phyloP scores from a whole-genome alignment of 2,888 invertebrate genomes.

The Dynastes tityus region DNA sequence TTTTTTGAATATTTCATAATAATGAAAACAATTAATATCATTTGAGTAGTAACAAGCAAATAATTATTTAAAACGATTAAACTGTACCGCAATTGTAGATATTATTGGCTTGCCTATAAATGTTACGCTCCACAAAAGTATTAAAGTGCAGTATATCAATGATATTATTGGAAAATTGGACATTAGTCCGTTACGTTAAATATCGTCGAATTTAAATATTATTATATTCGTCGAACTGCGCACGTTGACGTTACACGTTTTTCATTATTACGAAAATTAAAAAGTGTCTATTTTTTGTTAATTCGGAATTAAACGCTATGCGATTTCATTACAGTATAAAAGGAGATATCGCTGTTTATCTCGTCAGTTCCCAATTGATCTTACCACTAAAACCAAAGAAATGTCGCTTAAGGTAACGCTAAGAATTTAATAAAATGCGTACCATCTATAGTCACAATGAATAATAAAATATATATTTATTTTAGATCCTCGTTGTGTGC shows the following conservation, averaged over 20 bases:
- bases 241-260: neutral
- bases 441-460: neutral
- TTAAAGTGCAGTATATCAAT: constrained; percentile 23
- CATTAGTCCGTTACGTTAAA: constrained; percentile 24
- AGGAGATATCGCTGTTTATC: constrained; percentile 26
- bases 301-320: constrained; percentile 21
- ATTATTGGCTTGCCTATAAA: constrained; percentile 13
- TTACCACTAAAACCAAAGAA: constrained; percentile 36
- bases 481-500: constrained; percentile 37
- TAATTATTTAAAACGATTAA: constrained; percentile 7
- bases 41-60: neutral
- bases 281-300: constrained; percentile 27
- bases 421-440: neutral
- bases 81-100: constrained; percentile 2
- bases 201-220: constrained; percentile 36
- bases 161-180: constrained; percentile 28
- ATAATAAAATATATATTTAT: neutral
- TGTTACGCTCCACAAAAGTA: constrained; percentile 33
- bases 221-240: constrained; percentile 19
- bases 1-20: too few species aligned
- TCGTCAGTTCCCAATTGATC: constrained; percentile 30
- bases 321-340: constrained; percentile 46
- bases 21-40: neutral
- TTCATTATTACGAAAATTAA: constrained; percentile 39
- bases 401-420: constrained; percentile 45